Evolutionary conservation across 2,113 vertebrate species (phyloP).

Genomic region (Eulacestoma nigropectus): DNA sequence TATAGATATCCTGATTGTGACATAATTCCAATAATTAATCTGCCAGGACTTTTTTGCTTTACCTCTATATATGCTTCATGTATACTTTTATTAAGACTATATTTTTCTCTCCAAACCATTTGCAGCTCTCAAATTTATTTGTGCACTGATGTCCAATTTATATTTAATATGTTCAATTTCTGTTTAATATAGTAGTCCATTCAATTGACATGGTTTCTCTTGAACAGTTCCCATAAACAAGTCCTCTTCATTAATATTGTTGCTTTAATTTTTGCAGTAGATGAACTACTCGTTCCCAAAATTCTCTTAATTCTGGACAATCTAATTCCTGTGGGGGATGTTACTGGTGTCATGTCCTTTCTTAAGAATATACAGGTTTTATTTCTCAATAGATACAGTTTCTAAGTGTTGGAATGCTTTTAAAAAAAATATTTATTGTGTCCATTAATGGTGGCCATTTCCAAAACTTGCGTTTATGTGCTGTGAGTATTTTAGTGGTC

Average conservation of each 20-base stretch:
- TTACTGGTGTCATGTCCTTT: not conserved
- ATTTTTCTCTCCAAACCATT: not conserved
- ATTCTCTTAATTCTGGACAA: not conserved
- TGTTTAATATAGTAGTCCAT: not conserved
- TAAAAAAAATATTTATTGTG: not conserved
- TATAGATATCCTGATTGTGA: not conserved
- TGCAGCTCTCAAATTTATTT: not conserved
- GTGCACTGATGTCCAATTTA: not conserved
- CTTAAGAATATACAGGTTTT: not conserved
- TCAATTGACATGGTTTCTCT: not conserved
- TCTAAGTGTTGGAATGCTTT: not conserved
- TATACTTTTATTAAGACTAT: not conserved
- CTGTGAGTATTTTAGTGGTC: not conserved
- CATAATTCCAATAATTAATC: not conserved
- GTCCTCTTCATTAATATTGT: not conserved
- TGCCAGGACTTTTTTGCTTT: not conserved
- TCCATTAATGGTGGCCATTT: not conserved
- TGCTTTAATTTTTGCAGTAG: not conserved
- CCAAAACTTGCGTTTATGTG: not conserved
- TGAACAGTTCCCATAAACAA: not conserved
- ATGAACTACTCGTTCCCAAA: not conserved
- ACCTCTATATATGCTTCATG: not conserved
- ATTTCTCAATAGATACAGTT: not conserved
- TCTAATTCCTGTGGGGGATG: not conserved
- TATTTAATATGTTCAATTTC: not conserved